Percentiles rank a stretch among this genome's conserved stretches.
phyloP scores from a whole-genome alignment of 2,113 vertebrate genomes.

The Oreochromis niloticus region DNA sequence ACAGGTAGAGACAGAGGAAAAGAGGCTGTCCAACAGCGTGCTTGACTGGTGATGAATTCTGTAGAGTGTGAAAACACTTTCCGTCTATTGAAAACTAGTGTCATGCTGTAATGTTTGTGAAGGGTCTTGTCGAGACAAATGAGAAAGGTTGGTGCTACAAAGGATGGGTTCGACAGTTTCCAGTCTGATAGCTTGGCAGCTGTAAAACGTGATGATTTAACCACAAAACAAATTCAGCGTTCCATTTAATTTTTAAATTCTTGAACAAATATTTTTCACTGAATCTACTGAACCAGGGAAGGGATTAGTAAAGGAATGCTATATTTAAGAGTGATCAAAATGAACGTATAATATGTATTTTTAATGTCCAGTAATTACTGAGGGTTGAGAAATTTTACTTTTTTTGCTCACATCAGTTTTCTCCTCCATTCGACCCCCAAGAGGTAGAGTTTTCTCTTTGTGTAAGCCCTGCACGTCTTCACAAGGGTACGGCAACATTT shows the following conservation, averaged over 20 bases:
- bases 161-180: neutral
- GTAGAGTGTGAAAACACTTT: conserved; percentile 55
- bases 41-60: conserved; percentile 42
- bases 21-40: conserved; percentile 16
- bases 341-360: neutral
- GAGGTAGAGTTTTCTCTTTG: neutral
- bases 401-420: neutral
- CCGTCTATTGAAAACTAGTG: conserved; percentile 15
- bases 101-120: conserved; percentile 26
- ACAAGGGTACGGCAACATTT: conserved; percentile 9
- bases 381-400: neutral
- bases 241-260: neutral
- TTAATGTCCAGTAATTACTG: neutral
- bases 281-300: neutral
- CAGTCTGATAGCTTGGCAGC: neutral
- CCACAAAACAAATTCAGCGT: neutral
- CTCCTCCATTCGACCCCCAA: neutral
- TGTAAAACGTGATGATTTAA: neutral
- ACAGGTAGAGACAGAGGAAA: conserved; percentile 51
- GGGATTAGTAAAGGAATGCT: neutral
- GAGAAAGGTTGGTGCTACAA: neutral
- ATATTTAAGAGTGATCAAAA: neutral
- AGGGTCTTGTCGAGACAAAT: neutral
- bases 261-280: neutral
- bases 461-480: conserved; percentile 15